Evolutionary conservation across 2,888 invertebrate species (phyloP), one percentile per base, ranked within the genome.

Genomic region (Rhogogaster chlorosoma): DNA sequence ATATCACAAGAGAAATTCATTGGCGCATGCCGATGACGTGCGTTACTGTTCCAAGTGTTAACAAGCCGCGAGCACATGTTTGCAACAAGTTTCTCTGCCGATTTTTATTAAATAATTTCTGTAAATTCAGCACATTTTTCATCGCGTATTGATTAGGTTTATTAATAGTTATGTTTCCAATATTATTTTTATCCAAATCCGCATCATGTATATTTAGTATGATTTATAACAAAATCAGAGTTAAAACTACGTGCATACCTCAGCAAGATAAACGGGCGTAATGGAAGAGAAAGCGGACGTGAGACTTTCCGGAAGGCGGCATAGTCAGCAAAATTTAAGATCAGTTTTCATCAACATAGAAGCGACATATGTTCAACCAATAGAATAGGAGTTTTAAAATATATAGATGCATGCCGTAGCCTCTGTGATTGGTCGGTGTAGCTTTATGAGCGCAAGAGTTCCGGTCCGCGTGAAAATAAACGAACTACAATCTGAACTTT

Each of bases 231-330:
- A 36, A 87, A 86, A 73, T 32, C 80, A 57, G 29, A 82, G 73
- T 85, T 86, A 84, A 67, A 71, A 70, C 12, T 85, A 38, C 73
- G 86, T 84, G 89, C 93, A 78, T 90, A 94, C 94, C 94, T 92
- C 88, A 88, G 93, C 93, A 89, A 91, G 75, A 88, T 87, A 87
- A 88, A 90, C 87, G 88, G 90, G 90, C 91, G 91, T 89, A 93
- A 93, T 93, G 92, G 87, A 87, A 88, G 89, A 91, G 88, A 86
- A 88, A 87, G 67, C 89, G 89, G 88, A 89, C 87, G 75, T 73
- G 38, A 42, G 10, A 22, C n/a, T 70, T 73, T 38, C 42, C 71
- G 38, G 15, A 42, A 73, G 22, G 71, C 71, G 12, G 29, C 38
- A 42, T 12, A n/a, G n/a, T 42, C 12, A 22, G 38, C 42, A 18